Base-by-base conservation (phyloP, 2,888 invertebrate genomes). In the Ecliptopera silaceata region DNA sequence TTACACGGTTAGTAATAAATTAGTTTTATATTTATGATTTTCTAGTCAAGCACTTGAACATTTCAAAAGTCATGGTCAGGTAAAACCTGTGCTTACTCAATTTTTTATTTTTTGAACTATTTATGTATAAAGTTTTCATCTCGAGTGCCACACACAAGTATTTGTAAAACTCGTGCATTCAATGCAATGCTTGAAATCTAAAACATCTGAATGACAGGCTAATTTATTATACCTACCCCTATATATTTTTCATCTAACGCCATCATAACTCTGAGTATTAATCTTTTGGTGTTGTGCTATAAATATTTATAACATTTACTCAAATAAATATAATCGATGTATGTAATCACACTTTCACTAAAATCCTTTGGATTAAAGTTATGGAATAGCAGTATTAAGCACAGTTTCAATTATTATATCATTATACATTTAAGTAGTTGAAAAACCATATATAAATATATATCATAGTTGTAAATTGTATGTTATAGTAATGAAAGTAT, bases 131-230 rank as follows among this genome's bases (percentile, higher is more conserved):
- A 39, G 43, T 13, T n/a, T 26, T 54, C 12, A 31, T 51, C 32
- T 48, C 38, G 18, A 29, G 52, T 52, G 57, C 57, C 52, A 52
- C 39, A 11, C 39, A 20, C 31, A 36, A 29, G 22, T 45, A 20
- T 20, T 31, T 45, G 26, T 38, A 38, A 48, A 22, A 42, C 11
- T 34, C 13, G 15, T 39, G 45, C 34, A 54, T 54, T 12, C 13
- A 47, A 54, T 47, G 41, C 41, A 41, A 34, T 34, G 12, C 34
- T 13, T 13, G 13, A n/a, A 34, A 13, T 13, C 26, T 26, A 4
- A 12, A 5, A 34, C 34, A 34, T 12, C 26, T 26, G 26, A 26
- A 26, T 12, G 12, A 10, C 10, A 10, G 15, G 8, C 36, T 12
- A 12, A 13, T 1, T 15, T 34, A 12, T 34, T 12, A n/a, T n/a